Evolutionary conservation across 2,888 invertebrate genomes (phyloP).

Genomic region (Leucania comma): DNA sequence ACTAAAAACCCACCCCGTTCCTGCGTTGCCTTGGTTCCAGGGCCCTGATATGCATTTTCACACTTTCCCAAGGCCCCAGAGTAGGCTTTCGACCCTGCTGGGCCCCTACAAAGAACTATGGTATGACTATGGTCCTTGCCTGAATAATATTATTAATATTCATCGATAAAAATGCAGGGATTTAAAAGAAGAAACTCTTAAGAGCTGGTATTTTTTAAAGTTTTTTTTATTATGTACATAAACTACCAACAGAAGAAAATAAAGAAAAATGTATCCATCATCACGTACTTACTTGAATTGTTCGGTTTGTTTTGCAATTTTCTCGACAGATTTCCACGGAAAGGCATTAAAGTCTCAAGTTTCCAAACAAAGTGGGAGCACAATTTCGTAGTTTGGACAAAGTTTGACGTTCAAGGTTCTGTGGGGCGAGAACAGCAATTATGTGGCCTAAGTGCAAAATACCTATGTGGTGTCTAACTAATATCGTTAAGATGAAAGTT

Average conservation of each 20-base stretch:
- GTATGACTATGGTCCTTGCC: too few species aligned
- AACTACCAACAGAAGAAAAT: neutral
- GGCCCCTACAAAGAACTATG: too few species aligned
- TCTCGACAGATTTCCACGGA: conserved; percentile 35
- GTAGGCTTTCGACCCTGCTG: too few species aligned
- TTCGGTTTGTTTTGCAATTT: conserved; percentile 47
- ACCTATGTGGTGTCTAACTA: neutral
- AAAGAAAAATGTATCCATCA: conserved; percentile 7
- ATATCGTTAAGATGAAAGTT: neutral
- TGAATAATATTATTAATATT: too few species aligned
- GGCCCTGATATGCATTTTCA: too few species aligned
- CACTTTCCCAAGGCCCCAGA: too few species aligned
- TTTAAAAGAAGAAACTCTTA: too few species aligned
- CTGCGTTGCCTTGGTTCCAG: too few species aligned
- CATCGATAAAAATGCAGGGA: conserved; percentile 7
- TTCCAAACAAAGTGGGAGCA: conserved; percentile 35
- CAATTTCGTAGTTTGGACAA: conserved; percentile 40
- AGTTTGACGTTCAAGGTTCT: conserved; percentile 37
- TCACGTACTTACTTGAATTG: conserved; percentile 18
- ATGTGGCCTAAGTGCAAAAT: conserved; percentile 21
- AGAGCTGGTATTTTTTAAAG: conserved; percentile 7
- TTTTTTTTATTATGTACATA: conserved; percentile 4
- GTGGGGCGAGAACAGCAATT: conserved; percentile 27
- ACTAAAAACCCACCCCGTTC: too few species aligned
- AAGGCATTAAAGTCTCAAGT: conserved; percentile 45